Conservation (phyloP, 2,113 vertebrate species). For the Anas platyrhynchos region DNA sequence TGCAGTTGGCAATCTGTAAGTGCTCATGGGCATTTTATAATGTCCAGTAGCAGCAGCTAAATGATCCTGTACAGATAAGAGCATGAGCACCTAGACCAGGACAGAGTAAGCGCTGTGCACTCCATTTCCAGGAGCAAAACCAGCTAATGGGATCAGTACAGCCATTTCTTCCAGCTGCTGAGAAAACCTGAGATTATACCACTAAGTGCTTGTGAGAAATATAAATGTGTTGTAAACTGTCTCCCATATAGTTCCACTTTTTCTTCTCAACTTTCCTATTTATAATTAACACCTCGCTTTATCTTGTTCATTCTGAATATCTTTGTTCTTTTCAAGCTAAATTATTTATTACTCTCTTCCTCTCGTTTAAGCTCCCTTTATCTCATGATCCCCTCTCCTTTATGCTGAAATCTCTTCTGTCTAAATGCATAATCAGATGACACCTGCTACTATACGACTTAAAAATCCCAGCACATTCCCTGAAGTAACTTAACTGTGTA, state of each 20-base stretch:
- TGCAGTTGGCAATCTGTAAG: neutral
- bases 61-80: neutral
- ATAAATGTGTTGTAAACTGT: slow-evolving; percentile 68
- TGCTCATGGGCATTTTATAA: neutral
- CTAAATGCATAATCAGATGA: slow-evolving; percentile 51
- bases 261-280: slow-evolving; percentile 66
- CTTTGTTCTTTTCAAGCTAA: slow-evolving; percentile 69
- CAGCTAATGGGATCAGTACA: neutral
- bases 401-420: slow-evolving; percentile 62
- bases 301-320: slow-evolving; percentile 66
- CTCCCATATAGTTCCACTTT: slow-evolving; percentile 70
- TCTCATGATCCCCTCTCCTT: slow-evolving; percentile 63
- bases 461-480: slow-evolving; percentile 2
- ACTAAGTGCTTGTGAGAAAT: slow-evolving; percentile 62
- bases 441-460: neutral
- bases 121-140: slow-evolving; percentile 3
- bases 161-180: neutral
- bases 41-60: neutral
- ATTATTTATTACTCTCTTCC: slow-evolving; percentile 65
- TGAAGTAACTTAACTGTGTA: neutral
- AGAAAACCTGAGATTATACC: slow-evolving; percentile 28
- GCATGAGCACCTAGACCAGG: neutral
- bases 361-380: slow-evolving; percentile 68
- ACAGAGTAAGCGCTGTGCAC: neutral
- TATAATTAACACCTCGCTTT: slow-evolving; percentile 74